Evolutionary conservation across 1,140 invertebrate genomes (phyloP).

Genomic region (Drosophila jambulina): DNA sequence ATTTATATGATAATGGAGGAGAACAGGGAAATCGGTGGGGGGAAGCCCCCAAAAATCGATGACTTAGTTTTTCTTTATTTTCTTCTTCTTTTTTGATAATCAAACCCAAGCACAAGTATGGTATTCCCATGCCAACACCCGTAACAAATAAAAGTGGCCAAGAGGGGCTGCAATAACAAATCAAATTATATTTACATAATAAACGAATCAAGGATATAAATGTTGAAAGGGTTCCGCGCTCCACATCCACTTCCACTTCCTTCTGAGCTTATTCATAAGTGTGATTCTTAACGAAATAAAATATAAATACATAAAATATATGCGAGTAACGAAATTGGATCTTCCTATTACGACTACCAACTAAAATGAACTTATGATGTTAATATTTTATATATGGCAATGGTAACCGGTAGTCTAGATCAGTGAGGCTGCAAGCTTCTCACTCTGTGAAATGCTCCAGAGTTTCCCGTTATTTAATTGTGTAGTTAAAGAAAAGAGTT

Average conservation of each 20-base stretch:
- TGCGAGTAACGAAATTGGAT: conserved; percentile 18
- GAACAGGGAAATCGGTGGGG: conserved; percentile 21
- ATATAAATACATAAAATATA: neutral
- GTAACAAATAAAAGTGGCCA: conserved; percentile 58
- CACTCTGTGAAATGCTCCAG: conserved; percentile 6
- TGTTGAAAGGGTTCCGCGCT: conserved; percentile 17
- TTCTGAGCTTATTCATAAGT: conserved; percentile 21
- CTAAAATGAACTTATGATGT: conserved; percentile 25
- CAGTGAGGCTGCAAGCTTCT: neutral
- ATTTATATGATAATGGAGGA: conserved; percentile 76
- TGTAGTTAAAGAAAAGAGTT: neutral
- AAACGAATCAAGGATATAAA: conserved; percentile 57
- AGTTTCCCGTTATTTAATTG: conserved; percentile 1
- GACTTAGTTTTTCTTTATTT: conserved; percentile 45
- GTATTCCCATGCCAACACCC: conserved; percentile 67
- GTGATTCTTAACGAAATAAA: conserved; percentile 17
- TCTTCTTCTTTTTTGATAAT: conserved; percentile 27
- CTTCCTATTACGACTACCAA: neutral
- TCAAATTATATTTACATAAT: conserved; percentile 81
- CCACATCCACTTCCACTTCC: neutral
- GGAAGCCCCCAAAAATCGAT: conserved; percentile 50
- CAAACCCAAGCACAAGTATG: conserved; percentile 7
- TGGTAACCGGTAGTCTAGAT: conserved; percentile 1
- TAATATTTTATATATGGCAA: conserved; percentile 25
- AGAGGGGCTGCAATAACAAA: conserved; percentile 66